phyloP scores from a whole-genome alignment of 2,113 vertebrate species.

The Nematolebias whitei region DNA sequence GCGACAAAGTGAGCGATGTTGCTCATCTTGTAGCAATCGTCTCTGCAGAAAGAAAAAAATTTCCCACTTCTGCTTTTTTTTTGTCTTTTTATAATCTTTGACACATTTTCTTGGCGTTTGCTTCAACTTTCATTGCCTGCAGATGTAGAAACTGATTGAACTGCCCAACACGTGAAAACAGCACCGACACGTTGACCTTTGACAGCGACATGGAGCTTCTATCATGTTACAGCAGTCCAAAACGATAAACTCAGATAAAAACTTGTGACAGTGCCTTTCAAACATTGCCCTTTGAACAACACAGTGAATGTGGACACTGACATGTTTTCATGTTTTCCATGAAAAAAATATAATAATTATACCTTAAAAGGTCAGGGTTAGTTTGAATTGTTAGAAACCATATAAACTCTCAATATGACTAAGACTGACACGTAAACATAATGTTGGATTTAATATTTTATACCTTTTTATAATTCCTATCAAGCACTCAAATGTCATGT shows the following conservation, averaged over 20 bases:
- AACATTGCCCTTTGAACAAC: slow-evolving; percentile 22
- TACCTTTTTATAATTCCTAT: too few relatives aligned
- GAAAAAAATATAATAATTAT: neutral
- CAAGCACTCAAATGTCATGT: too few relatives aligned
- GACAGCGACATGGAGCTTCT: neutral
- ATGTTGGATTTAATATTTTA: too few relatives aligned
- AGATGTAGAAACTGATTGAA: neutral
- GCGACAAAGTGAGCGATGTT: too few relatives aligned
- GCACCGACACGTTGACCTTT: neutral
- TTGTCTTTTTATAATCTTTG: too few relatives aligned
- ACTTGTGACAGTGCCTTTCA: slow-evolving; percentile 1
- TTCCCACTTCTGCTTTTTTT: too few relatives aligned
- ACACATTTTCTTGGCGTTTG: too few relatives aligned
- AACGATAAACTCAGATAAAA: slow-evolving; percentile 6
- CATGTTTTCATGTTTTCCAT: neutral
- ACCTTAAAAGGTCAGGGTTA: neutral
- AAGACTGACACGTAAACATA: slow-evolving; percentile 14
- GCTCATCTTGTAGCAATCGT: too few relatives aligned
- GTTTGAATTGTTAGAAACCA: slow-evolving; percentile 24
- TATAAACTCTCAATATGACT: slow-evolving; percentile 35
- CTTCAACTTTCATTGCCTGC: neutral
- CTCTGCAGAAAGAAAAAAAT: too few relatives aligned
- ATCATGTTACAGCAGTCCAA: neutral
- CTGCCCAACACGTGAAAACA: neutral
- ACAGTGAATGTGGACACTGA: neutral